Evolutionary conservation across 1,140 invertebrate species (phyloP).

Genomic region (Trichogramma pretiosum): DNA sequence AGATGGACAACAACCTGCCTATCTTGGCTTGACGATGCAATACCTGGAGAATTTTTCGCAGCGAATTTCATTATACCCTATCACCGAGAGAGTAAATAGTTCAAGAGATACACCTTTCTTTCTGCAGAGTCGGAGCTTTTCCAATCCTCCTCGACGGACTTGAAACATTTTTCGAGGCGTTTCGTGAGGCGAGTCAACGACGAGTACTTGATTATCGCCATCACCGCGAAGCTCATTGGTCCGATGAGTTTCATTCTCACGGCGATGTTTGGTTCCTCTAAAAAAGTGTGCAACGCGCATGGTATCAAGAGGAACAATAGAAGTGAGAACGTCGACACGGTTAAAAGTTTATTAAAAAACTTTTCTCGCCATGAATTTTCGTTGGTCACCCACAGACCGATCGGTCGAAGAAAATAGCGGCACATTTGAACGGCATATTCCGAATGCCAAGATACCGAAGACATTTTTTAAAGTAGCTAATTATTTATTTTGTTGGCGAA

Average conservation of each 20-base stretch:
- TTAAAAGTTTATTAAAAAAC: constrained; percentile 5
- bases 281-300: constrained; percentile 20
- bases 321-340: constrained; percentile 17
- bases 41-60: too few relatives aligned
- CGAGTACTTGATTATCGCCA: constrained; percentile 30
- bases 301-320: constrained; percentile 23
- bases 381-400: constrained; percentile 22
- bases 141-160: constrained; percentile 30
- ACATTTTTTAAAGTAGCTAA: too few relatives aligned
- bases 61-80: too few relatives aligned
- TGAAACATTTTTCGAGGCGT: constrained; percentile 23
- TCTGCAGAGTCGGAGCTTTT: constrained; percentile 7
- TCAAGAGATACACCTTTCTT: constrained; percentile 5
- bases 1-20: constrained; percentile 19
- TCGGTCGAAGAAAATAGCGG: constrained; percentile 21
- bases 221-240: constrained; percentile 29
- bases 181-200: constrained; percentile 19
- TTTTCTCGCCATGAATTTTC: constrained; percentile 8
- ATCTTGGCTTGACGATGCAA: constrained; percentile 23
- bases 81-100: too few relatives aligned
- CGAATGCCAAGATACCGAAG: too few relatives aligned
- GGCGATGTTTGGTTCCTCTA: constrained; percentile 24
- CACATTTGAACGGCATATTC: constrained; percentile 31
- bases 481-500: too few relatives aligned
- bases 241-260: constrained; percentile 27